These are phyloP conservation scores for Oncorhynchus masou DNA, from an alignment of 2,113 vertebrate species.

Conservation along the genomic window DNA sequence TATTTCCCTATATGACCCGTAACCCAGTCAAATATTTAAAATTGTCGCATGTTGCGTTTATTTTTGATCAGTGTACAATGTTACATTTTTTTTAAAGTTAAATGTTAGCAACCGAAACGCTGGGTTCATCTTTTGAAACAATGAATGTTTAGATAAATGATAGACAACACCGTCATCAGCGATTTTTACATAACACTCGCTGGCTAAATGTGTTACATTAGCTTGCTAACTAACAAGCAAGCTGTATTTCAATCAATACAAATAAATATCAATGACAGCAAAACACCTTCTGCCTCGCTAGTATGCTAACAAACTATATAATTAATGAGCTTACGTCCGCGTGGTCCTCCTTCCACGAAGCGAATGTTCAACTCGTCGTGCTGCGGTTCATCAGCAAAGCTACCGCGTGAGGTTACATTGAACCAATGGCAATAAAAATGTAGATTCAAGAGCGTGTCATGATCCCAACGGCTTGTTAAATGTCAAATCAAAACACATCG, in stretches of 20 bases:
- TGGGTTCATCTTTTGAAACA: neutral
- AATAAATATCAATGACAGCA: neutral
- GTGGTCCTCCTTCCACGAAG: neutral
- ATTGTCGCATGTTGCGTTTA: too few species aligned
- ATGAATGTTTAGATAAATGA: neutral
- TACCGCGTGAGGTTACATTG: neutral
- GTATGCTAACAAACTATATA: neutral
- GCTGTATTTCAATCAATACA: neutral
- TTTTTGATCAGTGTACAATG: too few species aligned
- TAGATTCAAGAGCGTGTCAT: too few species aligned
- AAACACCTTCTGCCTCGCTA: neutral
- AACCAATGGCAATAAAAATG: too few species aligned
- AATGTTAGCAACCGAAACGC: too few species aligned
- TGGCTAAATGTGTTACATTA: neutral
- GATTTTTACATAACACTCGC: neutral
- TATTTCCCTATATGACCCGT: too few species aligned
- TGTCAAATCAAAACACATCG: neutral
- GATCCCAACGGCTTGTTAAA: neutral
- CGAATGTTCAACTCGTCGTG: neutral
- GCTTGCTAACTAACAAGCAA: neutral
- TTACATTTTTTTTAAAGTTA: too few species aligned
- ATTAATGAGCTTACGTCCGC: slow-evolving; percentile 15
- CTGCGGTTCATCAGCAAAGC: neutral
- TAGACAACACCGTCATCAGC: neutral
- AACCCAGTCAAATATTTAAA: too few species aligned